phyloP scores from a whole-genome alignment of 1,140 invertebrate species.

The Tachypleus tridentatus region DNA sequence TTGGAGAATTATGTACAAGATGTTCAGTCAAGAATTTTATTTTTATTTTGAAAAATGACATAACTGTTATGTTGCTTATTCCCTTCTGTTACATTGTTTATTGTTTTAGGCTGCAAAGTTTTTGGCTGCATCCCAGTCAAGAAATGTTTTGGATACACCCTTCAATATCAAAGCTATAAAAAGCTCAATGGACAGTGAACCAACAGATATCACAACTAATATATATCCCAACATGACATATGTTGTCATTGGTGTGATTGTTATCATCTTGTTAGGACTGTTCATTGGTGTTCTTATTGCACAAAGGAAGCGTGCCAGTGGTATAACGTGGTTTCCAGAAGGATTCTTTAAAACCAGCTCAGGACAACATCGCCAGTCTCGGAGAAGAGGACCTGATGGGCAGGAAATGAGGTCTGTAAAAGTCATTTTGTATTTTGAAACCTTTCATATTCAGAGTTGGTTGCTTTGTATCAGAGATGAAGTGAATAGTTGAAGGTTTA shows the following conservation, averaged over 20 bases:
- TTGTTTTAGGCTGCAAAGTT: slow-evolving; percentile 57
- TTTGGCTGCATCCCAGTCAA: slow-evolving; percentile 62
- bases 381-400: slow-evolving; percentile 29
- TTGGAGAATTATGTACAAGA: too few relatives aligned
- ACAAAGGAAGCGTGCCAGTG: slow-evolving; percentile 47
- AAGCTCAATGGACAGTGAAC: slow-evolving; percentile 38
- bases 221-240: slow-evolving; percentile 53
- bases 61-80: too few relatives aligned
- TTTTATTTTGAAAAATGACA: too few relatives aligned
- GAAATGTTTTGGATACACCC: slow-evolving; percentile 50
- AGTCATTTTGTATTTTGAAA: neutral
- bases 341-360: slow-evolving; percentile 55
- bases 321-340: slow-evolving; percentile 94
- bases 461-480: neutral
- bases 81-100: too few relatives aligned
- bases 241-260: slow-evolving; percentile 55
- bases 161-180: slow-evolving; percentile 70
- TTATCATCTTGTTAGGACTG: slow-evolving; percentile 51
- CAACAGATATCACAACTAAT: slow-evolving; percentile 9
- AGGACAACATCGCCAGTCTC: slow-evolving; percentile 19
- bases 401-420: neutral
- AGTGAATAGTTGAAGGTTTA: neutral
- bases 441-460: neutral
- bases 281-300: slow-evolving; percentile 60
- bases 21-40: too few relatives aligned